Base-by-base conservation (phyloP, 2,113 vertebrate species). In the Spermophilus dauricus region DNA sequence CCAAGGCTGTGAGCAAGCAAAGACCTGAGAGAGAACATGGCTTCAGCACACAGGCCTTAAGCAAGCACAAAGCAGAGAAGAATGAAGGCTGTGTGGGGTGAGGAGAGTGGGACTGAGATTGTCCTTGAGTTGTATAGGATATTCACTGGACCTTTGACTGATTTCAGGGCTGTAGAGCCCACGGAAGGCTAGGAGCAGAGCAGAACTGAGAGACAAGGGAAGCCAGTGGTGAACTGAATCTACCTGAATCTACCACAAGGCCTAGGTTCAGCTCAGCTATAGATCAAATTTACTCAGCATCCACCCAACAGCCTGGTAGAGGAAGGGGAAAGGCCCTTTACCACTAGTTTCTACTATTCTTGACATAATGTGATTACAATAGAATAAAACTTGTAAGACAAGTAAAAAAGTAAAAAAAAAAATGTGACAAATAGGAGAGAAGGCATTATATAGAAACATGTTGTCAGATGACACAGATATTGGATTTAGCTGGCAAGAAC, bases 351-450 rank as follows among this genome's bases (percentile, higher is more conserved):
- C 88, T 84, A 58, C 48, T 83, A 18, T 80, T 92, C 89, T 84
- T 94, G 42, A 76, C 58, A 96, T 75, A 76, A 95, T 83, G 91
- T 83, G 39, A 70, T 72, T 95, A 42, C 48, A 22, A 81, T 34
- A 51, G 37, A 67, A 77, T 76, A 73, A 92, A 97, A 96, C 75
- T 75, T 78, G 45, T 53, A 42, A 96, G n/a, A 70, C 24, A 61
- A 32, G 22, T 18, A 24, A 70, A 86, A 48, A 82, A 73, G 37
- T 72, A 30, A 80, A 87, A 89, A 45, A 45, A 45, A 45, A 45
- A 95, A 80, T 45, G n/a, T 78, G 53, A 80, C 83, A 89, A 34
- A 76, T n/a, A 80, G 72, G 65, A n/a, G 17, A 63, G 93, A 95
- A 51, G 70, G 48, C n/a, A 63, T 26, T 16, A 53, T 39, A 80